Percentiles rank a stretch among this genome's conserved stretches.
phyloP scores from a whole-genome alignment of 2,797 vertebrate genomes.

The Morelia viridis region DNA sequence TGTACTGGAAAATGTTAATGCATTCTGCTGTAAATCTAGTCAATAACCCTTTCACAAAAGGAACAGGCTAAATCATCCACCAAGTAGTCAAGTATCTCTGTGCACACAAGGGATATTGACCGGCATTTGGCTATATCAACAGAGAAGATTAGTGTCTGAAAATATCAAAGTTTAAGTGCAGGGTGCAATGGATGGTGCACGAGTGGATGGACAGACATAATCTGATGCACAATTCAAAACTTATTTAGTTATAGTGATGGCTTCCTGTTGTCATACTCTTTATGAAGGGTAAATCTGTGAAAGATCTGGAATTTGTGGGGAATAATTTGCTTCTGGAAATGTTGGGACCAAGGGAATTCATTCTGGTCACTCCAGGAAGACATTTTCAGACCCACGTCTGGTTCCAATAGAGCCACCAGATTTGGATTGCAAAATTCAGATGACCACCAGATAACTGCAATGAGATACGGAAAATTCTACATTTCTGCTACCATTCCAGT shows the following conservation, averaged over 20 bases:
- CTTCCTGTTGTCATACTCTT: background rate
- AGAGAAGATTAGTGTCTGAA: background rate
- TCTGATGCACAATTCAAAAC: background rate
- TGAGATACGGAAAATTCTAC: too few relatives aligned
- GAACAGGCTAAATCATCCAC: constrained; percentile 6
- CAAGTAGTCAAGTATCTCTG: background rate
- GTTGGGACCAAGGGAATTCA: too few relatives aligned
- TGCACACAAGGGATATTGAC: background rate
- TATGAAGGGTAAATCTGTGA: background rate
- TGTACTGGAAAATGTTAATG: constrained; percentile 22
- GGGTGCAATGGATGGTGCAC: too few relatives aligned
- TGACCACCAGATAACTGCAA: too few relatives aligned
- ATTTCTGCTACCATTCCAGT: too few relatives aligned
- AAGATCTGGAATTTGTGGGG: background rate
- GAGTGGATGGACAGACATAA: background rate
- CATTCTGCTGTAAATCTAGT: constrained; percentile 4
- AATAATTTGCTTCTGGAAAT: background rate
- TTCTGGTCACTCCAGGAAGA: too few relatives aligned
- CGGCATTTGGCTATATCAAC: background rate
- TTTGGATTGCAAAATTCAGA: too few relatives aligned
- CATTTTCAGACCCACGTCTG: too few relatives aligned
- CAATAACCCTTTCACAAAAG: constrained; percentile 10
- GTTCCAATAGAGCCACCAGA: too few relatives aligned
- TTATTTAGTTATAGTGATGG: background rate
- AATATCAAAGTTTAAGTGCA: background rate